Conservation (phyloP, 2,113 vertebrate species). For the Arothron firmamentum region DNA sequence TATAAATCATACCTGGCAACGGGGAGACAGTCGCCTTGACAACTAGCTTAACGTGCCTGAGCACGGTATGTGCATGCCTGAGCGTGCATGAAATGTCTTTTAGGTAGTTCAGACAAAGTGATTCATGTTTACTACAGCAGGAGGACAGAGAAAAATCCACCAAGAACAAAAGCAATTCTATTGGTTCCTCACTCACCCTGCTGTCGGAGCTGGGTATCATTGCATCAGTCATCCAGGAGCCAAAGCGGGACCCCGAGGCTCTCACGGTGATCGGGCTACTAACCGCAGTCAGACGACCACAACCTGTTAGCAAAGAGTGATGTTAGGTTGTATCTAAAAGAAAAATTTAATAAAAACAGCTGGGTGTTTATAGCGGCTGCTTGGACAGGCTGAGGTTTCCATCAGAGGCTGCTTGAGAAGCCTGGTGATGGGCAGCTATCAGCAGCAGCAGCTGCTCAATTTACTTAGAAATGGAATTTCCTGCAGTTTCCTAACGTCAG, state of each 20-base stretch:
- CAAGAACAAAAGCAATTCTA: background rate
- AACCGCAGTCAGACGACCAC: conserved; percentile 88
- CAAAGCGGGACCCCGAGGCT: conserved; percentile 90
- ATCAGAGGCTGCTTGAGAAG: background rate
- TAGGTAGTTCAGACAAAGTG: conserved; percentile 28
- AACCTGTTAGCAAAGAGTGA: conserved; percentile 50
- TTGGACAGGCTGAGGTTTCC: background rate
- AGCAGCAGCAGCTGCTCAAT: background rate
- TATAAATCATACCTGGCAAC: conserved; percentile 72
- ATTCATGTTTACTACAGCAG: conserved; percentile 17
- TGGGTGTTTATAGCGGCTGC: background rate
- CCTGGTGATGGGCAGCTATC: conserved; percentile 4
- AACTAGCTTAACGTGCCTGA: conserved; percentile 56
- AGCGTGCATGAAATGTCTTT: conserved; percentile 12
- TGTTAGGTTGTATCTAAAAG: background rate
- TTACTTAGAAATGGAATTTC: background rate
- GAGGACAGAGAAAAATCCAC: conserved; percentile 19
- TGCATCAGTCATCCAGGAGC: conserved; percentile 92
- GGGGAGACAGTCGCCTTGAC: conserved; percentile 68
- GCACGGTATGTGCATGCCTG: conserved; percentile 27
- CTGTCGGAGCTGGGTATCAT: conserved; percentile 75
- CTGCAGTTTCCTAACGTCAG: background rate
- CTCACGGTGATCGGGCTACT: conserved; percentile 88
- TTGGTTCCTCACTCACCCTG: conserved; percentile 56
- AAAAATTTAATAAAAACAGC: background rate